phyloP scores from a whole-genome alignment of 2,888 invertebrate genomes.

The Operophtera brumata region DNA sequence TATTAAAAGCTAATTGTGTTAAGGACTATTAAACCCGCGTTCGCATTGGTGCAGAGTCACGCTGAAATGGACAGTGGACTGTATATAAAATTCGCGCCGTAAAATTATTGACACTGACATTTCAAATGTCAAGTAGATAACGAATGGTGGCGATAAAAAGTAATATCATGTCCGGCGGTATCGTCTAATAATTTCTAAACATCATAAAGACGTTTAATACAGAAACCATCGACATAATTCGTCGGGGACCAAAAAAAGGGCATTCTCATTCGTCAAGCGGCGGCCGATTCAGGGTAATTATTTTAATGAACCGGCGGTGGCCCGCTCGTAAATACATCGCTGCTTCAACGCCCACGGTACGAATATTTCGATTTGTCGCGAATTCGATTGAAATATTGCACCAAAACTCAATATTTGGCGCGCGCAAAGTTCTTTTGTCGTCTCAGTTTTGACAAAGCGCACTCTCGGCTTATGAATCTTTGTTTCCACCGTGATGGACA shows the following conservation, averaged over 20 bases:
- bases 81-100: constrained; percentile 15
- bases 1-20: constrained; percentile 67
- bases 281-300: constrained; percentile 54
- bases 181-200: constrained; percentile 31
- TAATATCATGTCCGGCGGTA: constrained; percentile 16
- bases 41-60: constrained; percentile 28
- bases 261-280: constrained; percentile 48
- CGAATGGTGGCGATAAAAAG: constrained; percentile 10
- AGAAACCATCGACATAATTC: constrained; percentile 37
- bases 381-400: constrained; percentile 37
- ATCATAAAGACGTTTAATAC: constrained; percentile 30
- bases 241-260: constrained; percentile 42
- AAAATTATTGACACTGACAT: constrained; percentile 23
- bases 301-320: constrained; percentile 56
- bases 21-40: constrained; percentile 51
- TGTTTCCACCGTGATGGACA: constrained; percentile 26
- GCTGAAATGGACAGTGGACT: constrained; percentile 16
- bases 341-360: constrained; percentile 53
- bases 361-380: constrained; percentile 50
- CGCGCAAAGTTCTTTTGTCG: constrained; percentile 31
- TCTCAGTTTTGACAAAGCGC: constrained; percentile 23
- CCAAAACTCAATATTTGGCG: constrained; percentile 25
- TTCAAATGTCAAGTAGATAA: constrained; percentile 15
- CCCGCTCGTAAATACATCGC: constrained; percentile 53
- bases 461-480: constrained; percentile 32